Evolutionary conservation across 2,888 invertebrate genomes (phyloP), one percentile per base, ranked within the genome.

Genomic region (Isoperla grammatica): DNA sequence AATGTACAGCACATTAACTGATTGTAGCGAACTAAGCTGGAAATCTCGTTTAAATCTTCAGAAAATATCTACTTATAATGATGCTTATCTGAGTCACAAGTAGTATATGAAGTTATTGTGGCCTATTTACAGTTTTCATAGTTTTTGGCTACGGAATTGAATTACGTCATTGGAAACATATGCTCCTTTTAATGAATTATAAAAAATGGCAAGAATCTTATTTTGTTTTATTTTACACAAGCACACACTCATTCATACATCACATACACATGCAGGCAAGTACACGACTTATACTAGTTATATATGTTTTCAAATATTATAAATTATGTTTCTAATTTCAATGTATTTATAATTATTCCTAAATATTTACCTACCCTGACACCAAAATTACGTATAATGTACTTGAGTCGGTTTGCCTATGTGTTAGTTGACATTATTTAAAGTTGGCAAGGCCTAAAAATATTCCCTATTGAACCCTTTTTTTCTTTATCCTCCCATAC

Each of bases 341-440:
- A 13, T 57, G 22, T 35, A 13, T 48, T 48, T 46, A 23, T 45
- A 42, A 45, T 19, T 50, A 49, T 59, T 54, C 39, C 23, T 48
- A 48, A 45, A 20, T 60, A 56, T 40, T 60, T 42, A 73, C 79
- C 83, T 82, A 88, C 87, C 88, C 88, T 88, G 87, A 87, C 87
- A 87, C 84, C 84, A 86, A 86, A 53, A 86, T 88, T 88, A 88
- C 87, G 88, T 87, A 88, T 87, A 84, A 86, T 84, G 85, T 86
- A 85, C 85, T 80, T 78, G 61, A 57, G 59, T 63, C 37, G 29
- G 29, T 29, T 29, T 9, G 48, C 23, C 17, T 19, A 17, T 48
- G 48, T 29, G 29, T 6, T 29, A 29, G 29, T 29, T 29, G 29
- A 29, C 29, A 29, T 29, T 29, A 29, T 29, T 29, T 29, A 6